phyloP scores from a whole-genome alignment of 2,797 vertebrate genomes.

The Trematomus bernacchii region DNA sequence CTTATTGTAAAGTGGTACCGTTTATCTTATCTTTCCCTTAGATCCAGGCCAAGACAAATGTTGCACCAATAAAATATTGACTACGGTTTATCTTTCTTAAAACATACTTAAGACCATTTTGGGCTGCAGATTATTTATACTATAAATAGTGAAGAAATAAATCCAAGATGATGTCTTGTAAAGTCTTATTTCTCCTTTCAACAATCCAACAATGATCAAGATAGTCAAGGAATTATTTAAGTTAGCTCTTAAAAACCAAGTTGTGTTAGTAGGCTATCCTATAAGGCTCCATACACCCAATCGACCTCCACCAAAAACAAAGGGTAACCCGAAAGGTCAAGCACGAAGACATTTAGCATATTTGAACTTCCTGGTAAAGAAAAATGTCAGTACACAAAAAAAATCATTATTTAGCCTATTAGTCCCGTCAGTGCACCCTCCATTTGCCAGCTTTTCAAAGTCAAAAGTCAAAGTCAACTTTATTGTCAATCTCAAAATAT shows the following conservation, averaged over 20 bases:
- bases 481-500: too few relatives aligned
- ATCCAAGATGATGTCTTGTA: neutral
- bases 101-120: neutral
- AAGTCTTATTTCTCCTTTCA: neutral
- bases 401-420: constrained; percentile 18
- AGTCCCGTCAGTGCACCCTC: constrained; percentile 4
- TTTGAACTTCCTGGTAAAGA: neutral
- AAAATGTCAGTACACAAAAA: neutral
- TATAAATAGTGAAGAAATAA: neutral
- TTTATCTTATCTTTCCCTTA: neutral
- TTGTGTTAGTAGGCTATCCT: neutral
- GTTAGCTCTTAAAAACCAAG: too few relatives aligned
- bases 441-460: neutral
- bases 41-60: neutral
- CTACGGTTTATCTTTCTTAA: neutral
- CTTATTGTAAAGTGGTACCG: neutral
- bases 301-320: neutral
- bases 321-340: neutral
- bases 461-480: too few relatives aligned
- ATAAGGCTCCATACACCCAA: neutral
- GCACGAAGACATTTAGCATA: neutral
- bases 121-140: neutral
- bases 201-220: neutral
- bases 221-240: neutral
- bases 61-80: neutral